phyloP scores from a whole-genome alignment of 2,888 invertebrate genomes.

The Timema podura region DNA sequence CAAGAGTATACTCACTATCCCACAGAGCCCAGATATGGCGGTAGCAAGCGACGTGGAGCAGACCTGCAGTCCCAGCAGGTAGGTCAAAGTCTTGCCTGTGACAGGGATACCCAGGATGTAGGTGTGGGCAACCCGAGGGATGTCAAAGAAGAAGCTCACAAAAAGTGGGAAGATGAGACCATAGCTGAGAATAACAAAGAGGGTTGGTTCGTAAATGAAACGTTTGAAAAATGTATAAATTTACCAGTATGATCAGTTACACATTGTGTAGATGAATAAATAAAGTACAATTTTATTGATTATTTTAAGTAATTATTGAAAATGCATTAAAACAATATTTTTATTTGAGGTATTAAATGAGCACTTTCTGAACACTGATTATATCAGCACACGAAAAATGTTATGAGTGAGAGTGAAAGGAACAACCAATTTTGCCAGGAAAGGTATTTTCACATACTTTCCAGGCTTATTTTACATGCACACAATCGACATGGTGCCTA shows the following conservation, averaged over 20 bases:
- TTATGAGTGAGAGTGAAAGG: no score
- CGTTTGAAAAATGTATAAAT: not conserved
- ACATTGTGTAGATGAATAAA: not conserved
- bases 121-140: conserved; percentile 44
- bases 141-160: conserved; percentile 50
- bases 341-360: not conserved
- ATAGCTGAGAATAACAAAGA: conserved; percentile 37
- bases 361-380: no score
- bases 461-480: no score
- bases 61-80: conserved; percentile 51
- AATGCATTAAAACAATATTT: not conserved
- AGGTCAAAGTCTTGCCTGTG: conserved; percentile 52
- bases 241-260: not conserved
- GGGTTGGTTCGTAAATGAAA: not conserved
- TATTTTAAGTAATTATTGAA: not conserved
- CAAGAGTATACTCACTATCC: conserved; percentile 42
- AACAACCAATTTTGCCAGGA: no score
- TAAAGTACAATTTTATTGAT: not conserved
- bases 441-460: no score
- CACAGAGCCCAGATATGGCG: conserved; percentile 43
- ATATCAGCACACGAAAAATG: no score
- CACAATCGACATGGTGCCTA: no score
- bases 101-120: conserved; percentile 49
- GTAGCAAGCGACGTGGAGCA: conserved; percentile 43
- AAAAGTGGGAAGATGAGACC: conserved; percentile 49